Evolutionary conservation across 2,113 vertebrate species (phyloP).

Genomic region (Colinus virginianus): DNA sequence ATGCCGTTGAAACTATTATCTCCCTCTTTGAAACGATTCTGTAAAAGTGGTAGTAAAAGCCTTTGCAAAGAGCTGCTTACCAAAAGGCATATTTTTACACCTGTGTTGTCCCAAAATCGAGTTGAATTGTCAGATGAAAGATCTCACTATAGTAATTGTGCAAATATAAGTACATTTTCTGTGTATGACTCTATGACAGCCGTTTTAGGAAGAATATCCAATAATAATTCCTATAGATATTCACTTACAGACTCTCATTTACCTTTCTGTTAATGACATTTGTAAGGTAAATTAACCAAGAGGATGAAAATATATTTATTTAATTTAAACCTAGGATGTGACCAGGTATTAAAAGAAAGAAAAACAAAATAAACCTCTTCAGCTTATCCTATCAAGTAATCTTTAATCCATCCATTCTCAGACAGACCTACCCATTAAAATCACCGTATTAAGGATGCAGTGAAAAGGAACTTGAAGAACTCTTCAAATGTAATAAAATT

Average conservation of each 20-base stretch:
- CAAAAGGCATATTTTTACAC: not conserved
- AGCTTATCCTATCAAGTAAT: not conserved
- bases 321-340: not conserved
- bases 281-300: not conserved
- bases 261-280: not conserved
- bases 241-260: not conserved
- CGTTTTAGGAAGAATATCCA: not conserved
- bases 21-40: not conserved
- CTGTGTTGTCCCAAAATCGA: not conserved
- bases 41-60: not conserved
- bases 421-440: not conserved
- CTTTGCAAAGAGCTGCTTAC: not conserved
- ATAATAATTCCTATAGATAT: not conserved
- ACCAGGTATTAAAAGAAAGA: rapidly evolving
- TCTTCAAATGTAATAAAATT: not conserved
- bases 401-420: not conserved
- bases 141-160: rapidly evolving
- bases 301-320: not conserved
- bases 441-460: not conserved
- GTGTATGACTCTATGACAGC: not conserved
- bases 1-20: not conserved
- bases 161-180: not conserved
- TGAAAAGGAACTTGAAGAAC: not conserved
- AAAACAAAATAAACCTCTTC: not conserved
- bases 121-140: not conserved